These are phyloP conservation scores for Gallinago stenura DNA, from an alignment of 2,797 vertebrate genomes.

Conservation along the genomic window DNA sequence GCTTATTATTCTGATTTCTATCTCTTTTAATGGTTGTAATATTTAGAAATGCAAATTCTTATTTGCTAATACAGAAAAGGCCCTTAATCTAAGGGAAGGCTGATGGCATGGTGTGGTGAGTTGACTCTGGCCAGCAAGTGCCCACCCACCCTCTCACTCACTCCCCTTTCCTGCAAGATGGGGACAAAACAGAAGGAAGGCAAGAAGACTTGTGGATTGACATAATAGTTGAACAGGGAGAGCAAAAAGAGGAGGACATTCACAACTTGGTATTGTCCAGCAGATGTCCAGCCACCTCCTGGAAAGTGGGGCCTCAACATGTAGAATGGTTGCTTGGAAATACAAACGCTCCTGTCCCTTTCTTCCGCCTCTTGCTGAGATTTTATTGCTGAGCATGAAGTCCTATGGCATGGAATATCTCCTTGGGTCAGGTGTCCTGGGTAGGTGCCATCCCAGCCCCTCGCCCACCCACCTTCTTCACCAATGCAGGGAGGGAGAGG, in stretches of 20 bases:
- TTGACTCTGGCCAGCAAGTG: neutral
- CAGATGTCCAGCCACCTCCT: neutral
- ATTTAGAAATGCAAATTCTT: neutral
- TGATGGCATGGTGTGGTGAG: neutral
- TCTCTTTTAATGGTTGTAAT: neutral
- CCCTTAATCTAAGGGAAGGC: neutral
- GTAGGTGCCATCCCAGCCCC: neutral
- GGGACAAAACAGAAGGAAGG: neutral
- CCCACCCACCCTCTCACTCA: neutral
- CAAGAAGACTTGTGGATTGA: rapidly evolving
- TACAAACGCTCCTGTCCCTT: neutral
- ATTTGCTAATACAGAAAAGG: neutral
- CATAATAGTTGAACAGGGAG: neutral
- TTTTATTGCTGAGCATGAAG: neutral
- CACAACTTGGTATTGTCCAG: neutral
- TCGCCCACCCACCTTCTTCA: neutral
- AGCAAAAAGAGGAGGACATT: neutral
- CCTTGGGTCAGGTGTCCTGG: neutral
- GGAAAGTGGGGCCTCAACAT: neutral
- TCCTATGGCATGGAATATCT: neutral
- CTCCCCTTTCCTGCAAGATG: neutral
- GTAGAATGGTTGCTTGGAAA: neutral
- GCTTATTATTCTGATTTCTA: neutral
- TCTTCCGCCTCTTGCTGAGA: neutral
- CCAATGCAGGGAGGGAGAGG: neutral